These are phyloP conservation scores for Scolopax rusticola DNA, from an alignment of 2,797 vertebrate genomes.

Conservation along the genomic window DNA sequence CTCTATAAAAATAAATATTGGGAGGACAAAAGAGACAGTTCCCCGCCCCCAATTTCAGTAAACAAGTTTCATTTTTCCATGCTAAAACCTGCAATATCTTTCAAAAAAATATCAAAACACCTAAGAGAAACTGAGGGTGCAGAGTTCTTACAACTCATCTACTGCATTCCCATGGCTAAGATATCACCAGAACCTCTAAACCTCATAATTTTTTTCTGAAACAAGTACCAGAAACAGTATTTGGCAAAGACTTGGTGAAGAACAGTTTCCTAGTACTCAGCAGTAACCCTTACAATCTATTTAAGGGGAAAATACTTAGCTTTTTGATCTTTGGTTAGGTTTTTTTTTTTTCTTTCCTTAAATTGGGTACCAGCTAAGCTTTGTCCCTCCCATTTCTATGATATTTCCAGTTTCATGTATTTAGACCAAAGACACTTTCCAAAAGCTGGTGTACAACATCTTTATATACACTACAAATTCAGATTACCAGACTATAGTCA, in stretches of 20 bases:
- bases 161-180: background rate
- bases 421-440: background rate
- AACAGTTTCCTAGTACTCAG: background rate
- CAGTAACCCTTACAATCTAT: background rate
- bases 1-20: conserved; percentile 57
- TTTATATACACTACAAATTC: conserved; percentile 68
- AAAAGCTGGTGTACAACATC: conserved; percentile 51
- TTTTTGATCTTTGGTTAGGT: background rate
- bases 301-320: background rate
- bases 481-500: conserved; percentile 48
- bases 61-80: conserved; percentile 11
- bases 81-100: conserved; percentile 29
- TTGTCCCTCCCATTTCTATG: background rate
- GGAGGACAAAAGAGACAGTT: conserved; percentile 11
- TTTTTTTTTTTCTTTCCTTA: background rate
- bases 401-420: conserved; percentile 9
- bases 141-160: background rate
- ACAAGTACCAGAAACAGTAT: background rate
- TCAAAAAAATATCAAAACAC: conserved; percentile 32
- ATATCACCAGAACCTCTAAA: background rate
- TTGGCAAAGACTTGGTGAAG: conserved; percentile 24
- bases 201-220: background rate
- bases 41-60: background rate
- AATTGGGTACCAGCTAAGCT: background rate
- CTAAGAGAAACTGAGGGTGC: background rate